Base-by-base conservation (phyloP, 1,140 invertebrate species). In the Colletes gigas region DNA sequence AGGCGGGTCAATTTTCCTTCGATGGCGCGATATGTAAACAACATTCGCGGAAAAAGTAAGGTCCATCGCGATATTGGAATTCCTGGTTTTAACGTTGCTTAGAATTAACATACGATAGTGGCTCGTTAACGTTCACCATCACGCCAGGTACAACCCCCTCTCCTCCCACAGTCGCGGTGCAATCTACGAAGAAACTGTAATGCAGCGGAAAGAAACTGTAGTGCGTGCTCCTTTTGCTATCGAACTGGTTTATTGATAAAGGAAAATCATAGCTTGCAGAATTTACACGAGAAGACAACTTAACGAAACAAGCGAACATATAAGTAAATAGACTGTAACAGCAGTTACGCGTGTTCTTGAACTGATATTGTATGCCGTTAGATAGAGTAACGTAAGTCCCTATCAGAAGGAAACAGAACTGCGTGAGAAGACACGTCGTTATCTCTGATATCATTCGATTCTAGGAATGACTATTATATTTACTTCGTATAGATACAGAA, bases 231-330 rank as follows among this genome's bases (percentile, higher is more conserved):
- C 52, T 19, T 54, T 44, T 66, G n/a, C 12, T 59, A 85, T 85
- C 75, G 83, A 86, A 85, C 84, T 83, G 83, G 80, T 86, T 86
- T 85, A 85, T 86, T 80, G 80, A 86, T 83, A 78, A 86, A 76
- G 62, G 71, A 30, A 54, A 65, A 78, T 86, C 57, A 67, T 86
- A 82, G 59, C 41, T 63, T 74, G 47, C 63, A 7, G 3, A 71
- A 39, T 76, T 67, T 85, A 76, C 63, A 65, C 39, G 63, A 21
- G 47, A 19, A 50, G 17, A 41, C 6, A n/a, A 3, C 15, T 15
- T 19, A 67, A 71, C 52, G 17, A 55, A 84, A 55, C 21, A 39
- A n/a, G 7, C 47, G 65, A 75, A 83, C 70, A 54, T 57, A 73
- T 86, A 73, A 76, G 39, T 69, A 86, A 81, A 19, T 52, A 21